Conservation (phyloP, 2,797 vertebrate species). For the Premnoplex brunnescens region DNA sequence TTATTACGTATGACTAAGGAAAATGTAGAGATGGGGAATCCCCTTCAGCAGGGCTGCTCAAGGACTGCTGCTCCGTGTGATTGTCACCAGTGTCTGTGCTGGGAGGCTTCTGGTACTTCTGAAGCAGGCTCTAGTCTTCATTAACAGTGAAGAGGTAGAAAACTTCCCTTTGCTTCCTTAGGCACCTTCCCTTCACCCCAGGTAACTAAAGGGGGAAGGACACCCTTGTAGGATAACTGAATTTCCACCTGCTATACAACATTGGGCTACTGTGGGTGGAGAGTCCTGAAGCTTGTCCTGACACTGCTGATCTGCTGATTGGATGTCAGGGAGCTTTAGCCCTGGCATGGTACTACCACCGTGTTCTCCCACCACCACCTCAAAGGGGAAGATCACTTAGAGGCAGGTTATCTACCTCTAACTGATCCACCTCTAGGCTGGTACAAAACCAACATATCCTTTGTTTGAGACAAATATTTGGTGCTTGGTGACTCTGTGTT, state of each 20-base stretch:
- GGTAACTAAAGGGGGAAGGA: neutral
- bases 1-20: neutral
- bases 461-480: slow-evolving; percentile 38
- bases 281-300: neutral
- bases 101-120: neutral
- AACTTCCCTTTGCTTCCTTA: neutral
- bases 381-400: neutral
- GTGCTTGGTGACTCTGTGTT: neutral
- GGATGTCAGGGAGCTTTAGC: neutral
- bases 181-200: neutral
- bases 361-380: neutral
- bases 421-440: fast-evolving
- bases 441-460: neutral
- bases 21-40: neutral
- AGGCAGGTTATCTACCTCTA: neutral
- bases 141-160: neutral
- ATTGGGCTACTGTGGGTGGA: neutral
- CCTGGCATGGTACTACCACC: neutral
- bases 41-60: neutral
- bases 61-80: neutral
- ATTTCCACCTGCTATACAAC: neutral
- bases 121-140: neutral
- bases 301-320: neutral
- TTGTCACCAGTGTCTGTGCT: neutral
- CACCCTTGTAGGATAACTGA: neutral